Evolutionary conservation across 2,888 invertebrate species (phyloP), one percentile per base, ranked within the genome.

Genomic region (Rotaria macrura): DNA sequence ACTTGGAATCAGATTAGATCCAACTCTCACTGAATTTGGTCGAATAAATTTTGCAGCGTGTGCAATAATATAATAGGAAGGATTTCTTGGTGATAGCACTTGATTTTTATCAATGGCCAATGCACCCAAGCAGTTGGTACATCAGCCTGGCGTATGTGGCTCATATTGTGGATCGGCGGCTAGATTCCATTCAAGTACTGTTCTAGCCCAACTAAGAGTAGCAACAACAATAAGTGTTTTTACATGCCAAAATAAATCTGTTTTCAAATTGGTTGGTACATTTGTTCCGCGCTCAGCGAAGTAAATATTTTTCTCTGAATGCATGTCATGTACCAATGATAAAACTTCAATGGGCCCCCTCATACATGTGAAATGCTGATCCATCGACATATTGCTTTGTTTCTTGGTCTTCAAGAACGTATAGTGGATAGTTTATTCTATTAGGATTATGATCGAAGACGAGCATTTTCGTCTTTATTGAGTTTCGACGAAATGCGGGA

Each of bases 361-460:
- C 87, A 65, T 87, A 87, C 57, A 87, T 87, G 83, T 87, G 87
- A 86, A 87, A 87, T 2, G 84, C 87, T 1, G 87, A 84, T 12
- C 87, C 87, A 43, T 55, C 85, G 25, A 87, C 79, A 43, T 85
- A 87, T 65, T 85, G 84, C 23, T 55, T 79, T 20, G 87, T 86
- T 7, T 83, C 85, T 2, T 55, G 7, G 55, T 87, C 87, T n/a
- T 57, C n/a, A 7, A 87, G 86, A 25, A 87, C 84, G 54, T 84
- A 72, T 54, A 85, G 25, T 38, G 87, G 86, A 83, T 87, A 87
- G 29, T 72, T 72, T 29, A 85, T 23, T 25, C 43, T 54, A 85
- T 87, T 87, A 87, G 87, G 87, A 87, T 87, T 87, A 72, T 87
- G 87, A 65, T 87, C 87, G 52, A 54, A 87, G 25, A 87, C 85